Base-by-base conservation (phyloP, 2,888 invertebrate genomes). In the Lithosia quadra region DNA sequence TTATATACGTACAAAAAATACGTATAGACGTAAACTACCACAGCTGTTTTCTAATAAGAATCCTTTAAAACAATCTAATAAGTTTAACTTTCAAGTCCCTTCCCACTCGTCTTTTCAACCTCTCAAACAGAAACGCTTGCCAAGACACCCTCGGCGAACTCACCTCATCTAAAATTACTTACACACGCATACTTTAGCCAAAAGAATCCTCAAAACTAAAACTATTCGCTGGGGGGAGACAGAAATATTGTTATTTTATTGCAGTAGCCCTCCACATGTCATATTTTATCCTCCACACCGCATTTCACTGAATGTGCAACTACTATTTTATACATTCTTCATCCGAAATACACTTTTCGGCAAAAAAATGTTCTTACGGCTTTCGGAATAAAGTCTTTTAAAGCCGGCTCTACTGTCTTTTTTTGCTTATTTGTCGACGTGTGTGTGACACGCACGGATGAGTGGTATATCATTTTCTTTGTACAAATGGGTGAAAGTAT, bases 181-280 rank as follows among this genome's bases (percentile, higher is more conserved):
- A 77, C 78, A 66, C 67, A 68, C 70, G 55, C 63, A 63, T 63
- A 58, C 63, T 65, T 43, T 22, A 67, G 72, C 61, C 58, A 21
- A 39, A 79, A 79, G 74, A 79, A 81, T 83, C 82, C 80, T 72
- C 75, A 74, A 83, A 89, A 88, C 91, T 88, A 87, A 91, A 92
- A 92, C 91, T 92, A 90, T 88, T 86, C 87, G 77, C 76, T 77
- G 84, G 81, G 86, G 89, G 90, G 80, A 83, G 81, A 80, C 81
- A 88, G 88, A 91, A 91, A 92, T 94, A 94, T 93, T 94, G 94
- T 92, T 94, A 94, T 94, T 94, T 93, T 94, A 94, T 94, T 93
- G 90, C 93, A 86, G 85, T 84, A 74, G 86, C 82, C 90, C 90
- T 90, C 92, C 92, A 92, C 91, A 93, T 92, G 90, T 89, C 84